phyloP scores from a whole-genome alignment of 2,888 invertebrate genomes.

The Leptinotarsa juncta region DNA sequence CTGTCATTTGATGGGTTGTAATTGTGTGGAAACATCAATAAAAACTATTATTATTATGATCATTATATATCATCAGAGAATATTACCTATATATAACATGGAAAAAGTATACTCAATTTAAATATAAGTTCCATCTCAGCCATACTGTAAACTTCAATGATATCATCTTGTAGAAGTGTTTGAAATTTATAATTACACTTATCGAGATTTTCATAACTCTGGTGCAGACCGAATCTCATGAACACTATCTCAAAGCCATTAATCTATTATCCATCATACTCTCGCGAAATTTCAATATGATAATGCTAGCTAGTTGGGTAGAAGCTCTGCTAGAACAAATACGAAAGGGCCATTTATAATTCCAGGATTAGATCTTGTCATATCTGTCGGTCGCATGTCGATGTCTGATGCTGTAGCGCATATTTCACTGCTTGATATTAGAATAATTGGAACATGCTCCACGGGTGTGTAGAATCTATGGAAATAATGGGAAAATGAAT shows the following conservation, averaged over 20 bases:
- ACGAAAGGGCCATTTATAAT: constrained; percentile 51
- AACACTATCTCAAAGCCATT: constrained; percentile 14
- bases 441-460: neutral
- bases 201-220: too few species aligned
- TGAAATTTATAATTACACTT: too few species aligned
- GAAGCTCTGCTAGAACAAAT: constrained; percentile 37
- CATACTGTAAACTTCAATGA: too few species aligned
- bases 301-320: neutral
- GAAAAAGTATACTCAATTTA: too few species aligned
- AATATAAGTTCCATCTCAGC: too few species aligned
- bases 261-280: constrained; percentile 4
- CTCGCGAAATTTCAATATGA: neutral
- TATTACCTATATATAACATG: too few species aligned
- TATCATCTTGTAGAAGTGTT: too few species aligned
- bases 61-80: too few species aligned
- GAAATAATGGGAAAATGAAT: neutral
- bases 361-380: constrained; percentile 51
- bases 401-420: constrained; percentile 32
- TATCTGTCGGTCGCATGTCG: constrained; percentile 46
- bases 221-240: neutral
- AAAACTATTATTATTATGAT: too few species aligned
- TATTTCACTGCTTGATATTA: constrained; percentile 14
- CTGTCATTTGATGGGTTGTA: too few species aligned
- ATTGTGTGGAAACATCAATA: too few species aligned
- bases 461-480: neutral